Evolutionary conservation across 2,888 invertebrate species (phyloP), one percentile per base, ranked within the genome.

Genomic region (Lycocerus yunnanus): DNA sequence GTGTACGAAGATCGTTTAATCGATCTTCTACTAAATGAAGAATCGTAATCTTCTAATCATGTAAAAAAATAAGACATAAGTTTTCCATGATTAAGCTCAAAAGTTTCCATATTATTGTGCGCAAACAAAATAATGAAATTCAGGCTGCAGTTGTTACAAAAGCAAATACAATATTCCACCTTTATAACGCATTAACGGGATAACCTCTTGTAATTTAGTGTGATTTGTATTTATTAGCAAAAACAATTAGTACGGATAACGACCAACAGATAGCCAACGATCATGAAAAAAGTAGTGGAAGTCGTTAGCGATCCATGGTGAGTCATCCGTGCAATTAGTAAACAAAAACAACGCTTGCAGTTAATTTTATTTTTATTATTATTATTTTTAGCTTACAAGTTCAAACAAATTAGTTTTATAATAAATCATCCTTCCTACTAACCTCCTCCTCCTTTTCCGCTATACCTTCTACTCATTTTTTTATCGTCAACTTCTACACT

Each of bases 381-480:
- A n/a, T 43, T n/a, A 43, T 43, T 43, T 43, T 43, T 43, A 43
- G 43, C n/a, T 43, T 43, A 43, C 43, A 43, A 43, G n/a, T 6
- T n/a, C 43, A 43, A 43, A 43, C 2, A 43, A n/a, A 43, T 43
- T 43, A 43, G 43, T 43, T n/a, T 43, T 43, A 5, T n/a, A 6
- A 43, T 10, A 24, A 9, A 43, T 43, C 11, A n/a, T 6, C 8
- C 6, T 43, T n/a, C 0, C 27, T 59, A 68, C 66, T 71, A 69
- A 71, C 68, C 69, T 69, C 84, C 84, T 69, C 84, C 84, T 83
- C 83, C 82, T 78, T 80, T 80, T 58, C 82, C 83, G 60, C 84
- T 84, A 76, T 82, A 84, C 80, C 82, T 81, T 75, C 85, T 82
- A 83, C 85, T 86, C 80, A 85, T 85, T 77, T 84, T 84, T 79